These are phyloP conservation scores for Varanus komodoensis DNA, from an alignment of 2,113 vertebrate species.

Conservation along the genomic window DNA sequence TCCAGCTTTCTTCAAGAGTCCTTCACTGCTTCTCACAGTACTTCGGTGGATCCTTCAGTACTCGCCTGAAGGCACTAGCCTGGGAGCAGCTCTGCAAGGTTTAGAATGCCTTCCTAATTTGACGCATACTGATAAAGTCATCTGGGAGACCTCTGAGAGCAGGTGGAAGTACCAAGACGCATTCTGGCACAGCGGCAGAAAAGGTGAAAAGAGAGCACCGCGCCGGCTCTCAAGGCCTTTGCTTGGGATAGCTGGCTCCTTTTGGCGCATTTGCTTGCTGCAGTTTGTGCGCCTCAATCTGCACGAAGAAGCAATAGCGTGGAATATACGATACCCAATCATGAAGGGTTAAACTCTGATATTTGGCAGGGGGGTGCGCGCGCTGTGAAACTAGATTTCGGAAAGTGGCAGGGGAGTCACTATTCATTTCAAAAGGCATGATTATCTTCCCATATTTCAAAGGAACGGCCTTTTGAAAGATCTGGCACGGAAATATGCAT, in stretches of 20 bases:
- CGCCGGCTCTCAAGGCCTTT: conserved; percentile 52
- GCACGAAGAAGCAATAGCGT: conserved; percentile 23
- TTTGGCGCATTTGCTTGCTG: conserved; percentile 39
- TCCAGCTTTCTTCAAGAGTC: neutral
- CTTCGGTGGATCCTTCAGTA: neutral
- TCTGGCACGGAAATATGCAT: conserved; percentile 68
- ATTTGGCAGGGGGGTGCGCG: neutral
- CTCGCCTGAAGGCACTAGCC: neutral
- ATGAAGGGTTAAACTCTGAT: conserved; percentile 71
- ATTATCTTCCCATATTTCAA: conserved; percentile 74
- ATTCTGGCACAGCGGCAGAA: neutral
- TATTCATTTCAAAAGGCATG: conserved; percentile 73
- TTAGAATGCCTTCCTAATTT: neutral
- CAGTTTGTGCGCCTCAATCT: neutral
- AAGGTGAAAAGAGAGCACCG: conserved; percentile 1
- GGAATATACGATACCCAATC: conserved; percentile 14
- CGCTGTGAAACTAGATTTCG: conserved; percentile 54
- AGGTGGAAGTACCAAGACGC: neutral
- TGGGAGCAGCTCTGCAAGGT: neutral
- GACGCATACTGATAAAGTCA: neutral
- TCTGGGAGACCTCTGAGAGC: neutral
- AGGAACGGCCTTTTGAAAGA: conserved; percentile 72
- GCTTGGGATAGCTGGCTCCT: conserved; percentile 25
- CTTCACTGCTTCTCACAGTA: too few relatives aligned
- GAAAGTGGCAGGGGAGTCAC: conserved; percentile 67